Conservation (phyloP, 2,888 invertebrate genomes). For the Tachina fera region DNA sequence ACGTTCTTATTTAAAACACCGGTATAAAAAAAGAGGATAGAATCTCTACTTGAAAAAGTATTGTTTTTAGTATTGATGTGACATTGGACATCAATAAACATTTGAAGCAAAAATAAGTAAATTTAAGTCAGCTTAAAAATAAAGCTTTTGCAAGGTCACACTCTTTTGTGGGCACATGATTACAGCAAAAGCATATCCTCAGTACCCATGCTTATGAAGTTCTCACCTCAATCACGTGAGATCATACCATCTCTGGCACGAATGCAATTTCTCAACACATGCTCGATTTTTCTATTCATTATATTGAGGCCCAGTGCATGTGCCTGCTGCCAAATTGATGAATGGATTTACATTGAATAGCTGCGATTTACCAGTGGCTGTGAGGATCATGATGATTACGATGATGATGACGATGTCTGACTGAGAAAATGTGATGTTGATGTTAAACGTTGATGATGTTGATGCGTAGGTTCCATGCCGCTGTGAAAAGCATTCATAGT, state of each 20-base stretch:
- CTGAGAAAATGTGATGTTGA: conserved; percentile 40
- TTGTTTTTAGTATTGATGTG: no score
- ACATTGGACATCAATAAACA: no score
- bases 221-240: background rate
- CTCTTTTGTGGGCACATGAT: no score
- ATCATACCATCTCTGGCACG: background rate
- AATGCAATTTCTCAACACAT: conserved; percentile 21
- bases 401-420: conserved; percentile 40
- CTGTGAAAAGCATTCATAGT: conserved; percentile 49
- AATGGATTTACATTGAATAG: conserved; percentile 43
- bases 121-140: no score
- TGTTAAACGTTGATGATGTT: conserved; percentile 58
- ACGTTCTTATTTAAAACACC: no score
- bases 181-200: no score
- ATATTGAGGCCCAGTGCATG: background rate
- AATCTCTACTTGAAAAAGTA: no score
- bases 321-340: conserved; percentile 46
- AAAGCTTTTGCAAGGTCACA: no score
- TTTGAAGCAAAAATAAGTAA: no score
- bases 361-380: conserved; percentile 22
- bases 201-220: no score
- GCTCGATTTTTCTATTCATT: background rate
- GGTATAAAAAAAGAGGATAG: no score
- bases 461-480: conserved; percentile 62
- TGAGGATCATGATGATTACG: conserved; percentile 3